Conservation (phyloP, 2,797 vertebrate species). For the Echiichthys vipera region DNA sequence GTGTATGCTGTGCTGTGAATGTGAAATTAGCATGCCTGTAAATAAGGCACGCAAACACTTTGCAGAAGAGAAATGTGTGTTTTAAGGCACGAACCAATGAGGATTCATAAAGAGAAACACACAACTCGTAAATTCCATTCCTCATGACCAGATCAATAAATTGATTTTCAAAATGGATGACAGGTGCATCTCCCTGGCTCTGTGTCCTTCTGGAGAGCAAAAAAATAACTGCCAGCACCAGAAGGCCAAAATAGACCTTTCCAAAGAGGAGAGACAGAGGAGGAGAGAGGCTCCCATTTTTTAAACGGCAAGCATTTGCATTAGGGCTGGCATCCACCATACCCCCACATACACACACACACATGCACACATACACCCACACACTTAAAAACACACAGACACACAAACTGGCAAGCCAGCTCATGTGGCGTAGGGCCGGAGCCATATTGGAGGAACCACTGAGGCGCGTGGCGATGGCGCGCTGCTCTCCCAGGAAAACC, state of each 20-base stretch:
- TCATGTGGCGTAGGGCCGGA: slow-evolving; percentile 83
- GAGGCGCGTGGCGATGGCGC: slow-evolving; percentile 75
- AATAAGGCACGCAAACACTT: slow-evolving; percentile 27
- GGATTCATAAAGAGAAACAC: slow-evolving; percentile 23
- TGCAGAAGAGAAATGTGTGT: slow-evolving; percentile 9
- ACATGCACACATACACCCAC: slow-evolving; percentile 44
- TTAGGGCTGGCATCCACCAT: slow-evolving; percentile 82
- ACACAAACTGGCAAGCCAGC: slow-evolving; percentile 68
- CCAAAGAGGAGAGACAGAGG: slow-evolving; percentile 79
- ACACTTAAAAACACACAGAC: slow-evolving; percentile 51
- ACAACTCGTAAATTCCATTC: slow-evolving; percentile 57
- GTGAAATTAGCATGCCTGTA: slow-evolving; percentile 23
- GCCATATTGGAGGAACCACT: slow-evolving; percentile 84
- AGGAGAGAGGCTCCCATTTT: slow-evolving; percentile 79
- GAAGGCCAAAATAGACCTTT: slow-evolving; percentile 82
- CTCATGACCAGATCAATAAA: slow-evolving; percentile 72
- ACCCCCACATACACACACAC: slow-evolving; percentile 46
- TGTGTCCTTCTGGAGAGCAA: slow-evolving; percentile 74
- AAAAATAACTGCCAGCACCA: slow-evolving; percentile 78
- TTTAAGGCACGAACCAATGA: slow-evolving; percentile 35
- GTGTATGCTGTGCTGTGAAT: slow-evolving; percentile 30
- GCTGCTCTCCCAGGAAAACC: slow-evolving; percentile 72
- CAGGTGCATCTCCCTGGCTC: slow-evolving; percentile 85
- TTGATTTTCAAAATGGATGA: slow-evolving; percentile 84
- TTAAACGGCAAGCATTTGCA: slow-evolving; percentile 82